phyloP scores from a whole-genome alignment of 2,113 vertebrate genomes.

The Lontra canadensis region DNA sequence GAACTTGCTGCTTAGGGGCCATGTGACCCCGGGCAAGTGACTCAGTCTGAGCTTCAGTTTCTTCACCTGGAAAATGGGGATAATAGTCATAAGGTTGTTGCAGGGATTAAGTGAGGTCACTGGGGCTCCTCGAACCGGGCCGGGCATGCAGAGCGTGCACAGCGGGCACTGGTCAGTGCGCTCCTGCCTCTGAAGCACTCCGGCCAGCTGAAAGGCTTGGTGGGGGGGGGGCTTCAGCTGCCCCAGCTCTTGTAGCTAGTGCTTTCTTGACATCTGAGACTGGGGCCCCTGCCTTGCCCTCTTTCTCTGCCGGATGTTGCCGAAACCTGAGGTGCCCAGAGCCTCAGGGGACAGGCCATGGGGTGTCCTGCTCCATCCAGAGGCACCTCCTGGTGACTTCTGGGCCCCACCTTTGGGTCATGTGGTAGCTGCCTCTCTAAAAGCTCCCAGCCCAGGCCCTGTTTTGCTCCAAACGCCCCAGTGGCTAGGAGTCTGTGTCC shows the following conservation, averaged over 20 bases:
- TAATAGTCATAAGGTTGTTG: not conserved
- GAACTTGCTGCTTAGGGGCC: not conserved
- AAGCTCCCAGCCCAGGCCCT: not conserved
- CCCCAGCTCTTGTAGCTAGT: too few relatives aligned
- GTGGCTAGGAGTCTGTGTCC: not conserved
- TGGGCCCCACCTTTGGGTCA: conserved; percentile 26
- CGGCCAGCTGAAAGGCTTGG: too few relatives aligned
- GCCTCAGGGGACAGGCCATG: conserved; percentile 19
- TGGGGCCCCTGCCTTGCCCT: not conserved
- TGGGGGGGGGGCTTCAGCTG: too few relatives aligned
- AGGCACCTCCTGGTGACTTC: conserved; percentile 36
- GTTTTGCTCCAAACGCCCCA: rapidly evolving
- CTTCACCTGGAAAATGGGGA: conserved; percentile 1
- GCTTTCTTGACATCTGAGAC: too few relatives aligned
- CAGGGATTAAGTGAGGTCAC: not conserved
- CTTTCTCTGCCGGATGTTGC: conserved; percentile 21
- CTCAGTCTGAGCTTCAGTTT: conserved; percentile 1
- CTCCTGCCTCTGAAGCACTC: not conserved
- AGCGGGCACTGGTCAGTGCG: too few relatives aligned
- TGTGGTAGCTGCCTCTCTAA: conserved; percentile 30
- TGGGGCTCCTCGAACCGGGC: not conserved
- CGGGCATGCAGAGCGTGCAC: not conserved
- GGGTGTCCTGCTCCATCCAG: conserved; percentile 31
- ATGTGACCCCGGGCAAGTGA: not conserved
- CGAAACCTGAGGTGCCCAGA: conserved; percentile 57